Percentiles rank a stretch among this genome's conserved stretches.
phyloP scores from a whole-genome alignment of 1,140 invertebrate species.

The Bicyclus anynana region DNA sequence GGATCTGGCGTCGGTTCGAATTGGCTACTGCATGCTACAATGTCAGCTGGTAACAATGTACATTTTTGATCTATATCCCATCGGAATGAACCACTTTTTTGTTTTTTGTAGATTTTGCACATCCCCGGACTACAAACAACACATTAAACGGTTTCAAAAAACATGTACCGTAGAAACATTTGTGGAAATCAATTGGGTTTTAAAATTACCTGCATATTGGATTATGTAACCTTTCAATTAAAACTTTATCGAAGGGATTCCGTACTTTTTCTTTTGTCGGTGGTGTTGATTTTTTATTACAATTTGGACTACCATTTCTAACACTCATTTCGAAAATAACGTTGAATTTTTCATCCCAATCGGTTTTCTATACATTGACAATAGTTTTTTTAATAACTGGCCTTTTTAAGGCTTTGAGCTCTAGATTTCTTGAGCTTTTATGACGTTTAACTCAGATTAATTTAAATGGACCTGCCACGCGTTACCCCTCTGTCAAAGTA shows the following conservation, averaged over 20 bases:
- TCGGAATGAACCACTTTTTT: conserved; percentile 53
- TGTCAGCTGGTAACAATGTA: conserved; percentile 65
- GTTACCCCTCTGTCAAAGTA: no score
- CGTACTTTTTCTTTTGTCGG: conserved; percentile 61
- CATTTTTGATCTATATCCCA: conserved; percentile 75
- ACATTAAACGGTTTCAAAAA: no score
- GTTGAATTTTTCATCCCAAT: conserved; percentile 14
- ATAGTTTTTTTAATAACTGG: no score
- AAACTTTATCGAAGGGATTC: conserved; percentile 73
- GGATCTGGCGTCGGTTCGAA: conserved; percentile 74
- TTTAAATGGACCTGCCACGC: no score
- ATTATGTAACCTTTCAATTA: conserved; percentile 67
- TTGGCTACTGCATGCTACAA: conserved; percentile 70
- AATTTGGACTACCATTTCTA: conserved; percentile 50
- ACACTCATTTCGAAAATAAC: conserved; percentile 62
- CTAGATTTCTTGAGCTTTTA: no score
- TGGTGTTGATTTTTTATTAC: conserved; percentile 59
- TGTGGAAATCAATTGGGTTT: no score
- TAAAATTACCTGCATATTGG: conserved; percentile 72
- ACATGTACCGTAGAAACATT: no score
- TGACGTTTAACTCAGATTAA: no score
- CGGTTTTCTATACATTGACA: no score
- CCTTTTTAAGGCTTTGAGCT: no score
- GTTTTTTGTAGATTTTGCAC: conserved; percentile 73
- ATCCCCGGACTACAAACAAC: conserved; percentile 68